Evolutionary conservation across 2,113 vertebrate species (phyloP).

Genomic region (Butorides virescens): DNA sequence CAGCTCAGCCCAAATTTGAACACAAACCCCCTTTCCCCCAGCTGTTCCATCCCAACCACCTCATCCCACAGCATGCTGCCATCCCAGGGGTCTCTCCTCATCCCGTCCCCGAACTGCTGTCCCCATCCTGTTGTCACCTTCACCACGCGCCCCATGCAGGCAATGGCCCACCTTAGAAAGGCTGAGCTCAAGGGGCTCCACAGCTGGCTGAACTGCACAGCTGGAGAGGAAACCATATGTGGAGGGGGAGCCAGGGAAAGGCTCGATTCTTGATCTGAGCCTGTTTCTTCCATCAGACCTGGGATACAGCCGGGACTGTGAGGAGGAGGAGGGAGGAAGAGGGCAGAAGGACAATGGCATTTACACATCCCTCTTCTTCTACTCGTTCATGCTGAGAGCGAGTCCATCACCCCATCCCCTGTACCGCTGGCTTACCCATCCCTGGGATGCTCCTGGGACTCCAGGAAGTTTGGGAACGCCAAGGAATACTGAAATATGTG

Average conservation of each 20-base stretch:
- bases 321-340: background rate
- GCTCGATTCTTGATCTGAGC: background rate
- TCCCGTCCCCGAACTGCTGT: background rate
- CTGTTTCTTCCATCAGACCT: background rate
- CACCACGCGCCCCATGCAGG: background rate
- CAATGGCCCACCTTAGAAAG: background rate
- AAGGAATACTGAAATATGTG: background rate
- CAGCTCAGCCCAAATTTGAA: background rate
- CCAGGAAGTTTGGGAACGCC: background rate
- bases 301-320: background rate
- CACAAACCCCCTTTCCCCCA: rapidly evolving
- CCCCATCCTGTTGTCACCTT: background rate
- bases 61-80: background rate
- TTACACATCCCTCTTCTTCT: background rate
- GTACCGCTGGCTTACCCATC: background rate
- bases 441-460: background rate
- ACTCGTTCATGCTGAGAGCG: rapidly evolving
- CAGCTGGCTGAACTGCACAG: background rate
- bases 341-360: background rate
- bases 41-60: background rate
- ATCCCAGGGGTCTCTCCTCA: background rate
- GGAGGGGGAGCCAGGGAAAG: background rate
- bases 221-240: background rate
- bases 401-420: background rate
- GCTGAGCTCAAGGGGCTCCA: background rate